Conservation (phyloP, 2,797 vertebrate genomes). For the Typhlichthys subterraneus region DNA sequence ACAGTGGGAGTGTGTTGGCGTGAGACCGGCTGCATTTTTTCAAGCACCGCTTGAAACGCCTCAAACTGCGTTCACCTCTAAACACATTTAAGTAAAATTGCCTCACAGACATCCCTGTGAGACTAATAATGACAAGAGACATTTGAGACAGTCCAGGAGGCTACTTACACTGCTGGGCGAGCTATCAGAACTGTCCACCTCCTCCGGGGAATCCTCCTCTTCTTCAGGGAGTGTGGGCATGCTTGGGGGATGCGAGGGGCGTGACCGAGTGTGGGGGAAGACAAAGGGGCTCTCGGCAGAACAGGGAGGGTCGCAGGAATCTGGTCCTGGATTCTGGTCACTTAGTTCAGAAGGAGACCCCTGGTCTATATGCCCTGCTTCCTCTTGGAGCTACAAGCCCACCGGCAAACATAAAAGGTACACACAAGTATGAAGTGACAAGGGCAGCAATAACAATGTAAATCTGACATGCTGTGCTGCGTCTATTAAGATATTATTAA, state of each 20-base stretch:
- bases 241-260: slow-evolving; percentile 60
- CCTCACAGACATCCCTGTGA: too few relatives aligned
- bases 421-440: too few relatives aligned
- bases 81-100: too few relatives aligned
- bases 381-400: slow-evolving; percentile 67
- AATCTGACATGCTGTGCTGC: too few relatives aligned
- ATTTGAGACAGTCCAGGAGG: neutral
- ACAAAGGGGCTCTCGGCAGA: slow-evolving; percentile 50
- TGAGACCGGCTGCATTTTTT: too few relatives aligned
- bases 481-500: too few relatives aligned
- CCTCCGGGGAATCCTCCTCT: slow-evolving; percentile 87
- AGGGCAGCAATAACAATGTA: too few relatives aligned
- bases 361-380: slow-evolving; percentile 62
- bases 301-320: slow-evolving; percentile 50
- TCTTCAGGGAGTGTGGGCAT: slow-evolving; percentile 96
- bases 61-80: too few relatives aligned
- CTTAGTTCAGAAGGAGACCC: slow-evolving; percentile 64
- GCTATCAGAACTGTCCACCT: slow-evolving; percentile 80
- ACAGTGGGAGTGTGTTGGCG: too few relatives aligned
- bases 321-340: slow-evolving; percentile 25
- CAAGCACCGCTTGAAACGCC: too few relatives aligned
- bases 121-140: too few relatives aligned
- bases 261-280: slow-evolving; percentile 71
- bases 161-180: slow-evolving; percentile 84
- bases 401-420: too few relatives aligned